These are phyloP conservation scores for Mionectes macconnelli DNA, from an alignment of 2,113 vertebrate genomes.

Conservation along the genomic window DNA sequence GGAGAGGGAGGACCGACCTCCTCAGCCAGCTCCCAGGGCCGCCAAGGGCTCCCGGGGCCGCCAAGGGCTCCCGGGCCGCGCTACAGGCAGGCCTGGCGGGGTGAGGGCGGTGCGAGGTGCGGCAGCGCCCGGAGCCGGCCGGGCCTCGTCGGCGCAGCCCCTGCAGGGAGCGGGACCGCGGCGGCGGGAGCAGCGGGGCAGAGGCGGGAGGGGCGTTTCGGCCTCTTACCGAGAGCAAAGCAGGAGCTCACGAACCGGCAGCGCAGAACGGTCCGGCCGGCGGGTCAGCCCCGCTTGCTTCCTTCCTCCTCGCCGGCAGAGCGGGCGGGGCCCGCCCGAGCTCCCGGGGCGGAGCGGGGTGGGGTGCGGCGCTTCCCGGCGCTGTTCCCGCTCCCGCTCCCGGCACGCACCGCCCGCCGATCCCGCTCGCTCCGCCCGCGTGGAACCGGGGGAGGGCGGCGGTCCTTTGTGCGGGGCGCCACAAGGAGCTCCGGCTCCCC, in stretches of 20 bases:
- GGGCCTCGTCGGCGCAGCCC: fast-evolving
- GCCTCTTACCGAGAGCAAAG: not conserved
- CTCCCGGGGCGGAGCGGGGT: not conserved
- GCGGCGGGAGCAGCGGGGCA: not conserved
- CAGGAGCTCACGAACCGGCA: fast-evolving
- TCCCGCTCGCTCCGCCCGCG: no score
- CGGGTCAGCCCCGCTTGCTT: fast-evolving
- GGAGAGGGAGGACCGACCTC: not conserved
- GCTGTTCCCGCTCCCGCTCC: not conserved
- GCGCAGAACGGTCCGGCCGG: not conserved
- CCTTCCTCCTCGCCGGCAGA: fast-evolving
- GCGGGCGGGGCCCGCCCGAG: not conserved
- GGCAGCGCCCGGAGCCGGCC: not conserved
- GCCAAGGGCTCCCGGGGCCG: no score
- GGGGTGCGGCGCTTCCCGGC: not conserved
- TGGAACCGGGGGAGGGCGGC: no score
- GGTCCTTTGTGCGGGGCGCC: no score
- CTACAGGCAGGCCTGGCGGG: not conserved
- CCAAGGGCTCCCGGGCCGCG: not conserved
- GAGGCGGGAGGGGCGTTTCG: not conserved
- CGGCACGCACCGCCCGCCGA: fast-evolving
- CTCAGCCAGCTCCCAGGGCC: not conserved
- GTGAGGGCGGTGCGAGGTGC: fast-evolving
- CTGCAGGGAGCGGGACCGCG: not conserved
- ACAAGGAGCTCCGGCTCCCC: not conserved